A percentile compares a stretch with the other conserved stretches of the same genome.
Conservation (phyloP, 2,113 vertebrate genomes). For the Siniperca chuatsi region DNA sequence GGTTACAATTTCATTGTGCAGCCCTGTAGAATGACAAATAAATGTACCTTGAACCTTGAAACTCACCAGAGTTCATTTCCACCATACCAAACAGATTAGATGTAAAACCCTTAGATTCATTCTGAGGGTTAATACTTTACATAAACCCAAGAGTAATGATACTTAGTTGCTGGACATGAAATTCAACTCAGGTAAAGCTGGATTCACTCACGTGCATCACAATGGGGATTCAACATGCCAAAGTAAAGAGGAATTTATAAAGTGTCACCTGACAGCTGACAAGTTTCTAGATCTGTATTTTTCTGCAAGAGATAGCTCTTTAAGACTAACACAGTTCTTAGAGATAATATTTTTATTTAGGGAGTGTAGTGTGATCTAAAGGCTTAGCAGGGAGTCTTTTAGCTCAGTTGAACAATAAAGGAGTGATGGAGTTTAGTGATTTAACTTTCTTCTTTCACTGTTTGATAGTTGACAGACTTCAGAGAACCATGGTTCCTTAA, state of each 20-base stretch:
- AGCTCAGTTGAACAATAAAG: background rate
- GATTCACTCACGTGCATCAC: background rate
- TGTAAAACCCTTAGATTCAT: background rate
- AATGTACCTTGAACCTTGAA: too few species aligned
- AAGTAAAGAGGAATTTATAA: background rate
- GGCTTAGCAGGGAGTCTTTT: background rate
- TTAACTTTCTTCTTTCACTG: background rate
- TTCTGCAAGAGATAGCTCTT: background rate
- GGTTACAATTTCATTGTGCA: too few species aligned
- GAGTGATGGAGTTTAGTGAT: background rate
- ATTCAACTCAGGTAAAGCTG: background rate
- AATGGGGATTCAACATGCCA: background rate
- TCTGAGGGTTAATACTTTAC: background rate
- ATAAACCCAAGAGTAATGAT: background rate
- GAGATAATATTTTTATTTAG: background rate
- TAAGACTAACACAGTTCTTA: background rate
- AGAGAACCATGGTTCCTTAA: slow-evolving; percentile 8
- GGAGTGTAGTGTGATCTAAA: background rate
- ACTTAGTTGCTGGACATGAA: too few species aligned
- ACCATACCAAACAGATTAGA: background rate
- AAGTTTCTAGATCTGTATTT: background rate
- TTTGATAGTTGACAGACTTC: slow-evolving; percentile 19
- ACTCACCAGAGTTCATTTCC: too few species aligned
- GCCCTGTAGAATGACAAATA: too few species aligned
- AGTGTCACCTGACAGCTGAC: background rate